phyloP scores from a whole-genome alignment of 2,797 vertebrate genomes.

The Cossypha caffra region DNA sequence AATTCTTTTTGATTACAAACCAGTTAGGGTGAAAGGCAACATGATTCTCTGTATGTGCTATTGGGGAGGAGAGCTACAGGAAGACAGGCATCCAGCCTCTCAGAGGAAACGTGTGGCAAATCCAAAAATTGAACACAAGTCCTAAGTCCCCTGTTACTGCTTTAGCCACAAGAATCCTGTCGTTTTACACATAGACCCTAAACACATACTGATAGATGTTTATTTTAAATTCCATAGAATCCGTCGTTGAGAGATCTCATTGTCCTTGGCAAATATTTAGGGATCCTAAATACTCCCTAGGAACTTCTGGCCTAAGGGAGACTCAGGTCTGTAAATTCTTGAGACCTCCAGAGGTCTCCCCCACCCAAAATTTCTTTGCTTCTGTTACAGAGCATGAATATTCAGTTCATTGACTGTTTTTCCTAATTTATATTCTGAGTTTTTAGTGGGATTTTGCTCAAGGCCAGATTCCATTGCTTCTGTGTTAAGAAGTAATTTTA shows the following conservation, averaged over 20 bases:
- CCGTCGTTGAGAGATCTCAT: background rate
- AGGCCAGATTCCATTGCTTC: background rate
- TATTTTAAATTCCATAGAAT: slow-evolving; percentile 17
- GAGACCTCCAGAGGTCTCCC: background rate
- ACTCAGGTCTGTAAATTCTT: background rate
- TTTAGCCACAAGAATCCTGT: slow-evolving; percentile 23
- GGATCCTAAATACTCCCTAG: background rate
- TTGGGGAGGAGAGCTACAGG: background rate
- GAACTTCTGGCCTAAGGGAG: background rate
- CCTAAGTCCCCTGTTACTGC: background rate
- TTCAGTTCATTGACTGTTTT: slow-evolving; percentile 13
- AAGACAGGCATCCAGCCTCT: background rate
- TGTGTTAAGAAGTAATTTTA: slow-evolving; percentile 34
- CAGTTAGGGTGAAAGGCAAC: background rate
- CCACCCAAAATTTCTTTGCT: background rate
- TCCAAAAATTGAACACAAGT: background rate
- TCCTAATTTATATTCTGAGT: background rate
- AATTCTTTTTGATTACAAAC: background rate
- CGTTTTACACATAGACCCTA: background rate
- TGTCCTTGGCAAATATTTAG: slow-evolving; percentile 2
- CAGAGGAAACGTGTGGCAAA: background rate
- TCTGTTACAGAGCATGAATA: background rate
- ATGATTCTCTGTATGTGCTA: background rate
- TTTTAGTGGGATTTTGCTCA: slow-evolving; percentile 21
- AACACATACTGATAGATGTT: background rate